Percentiles rank a stretch among this genome's conserved stretches.
These are phyloP conservation scores for Haliclona indistincta DNA, from an alignment of 37 sponge, comb jelly and placozoan genomes.

Conservation along the genomic window DNA sequence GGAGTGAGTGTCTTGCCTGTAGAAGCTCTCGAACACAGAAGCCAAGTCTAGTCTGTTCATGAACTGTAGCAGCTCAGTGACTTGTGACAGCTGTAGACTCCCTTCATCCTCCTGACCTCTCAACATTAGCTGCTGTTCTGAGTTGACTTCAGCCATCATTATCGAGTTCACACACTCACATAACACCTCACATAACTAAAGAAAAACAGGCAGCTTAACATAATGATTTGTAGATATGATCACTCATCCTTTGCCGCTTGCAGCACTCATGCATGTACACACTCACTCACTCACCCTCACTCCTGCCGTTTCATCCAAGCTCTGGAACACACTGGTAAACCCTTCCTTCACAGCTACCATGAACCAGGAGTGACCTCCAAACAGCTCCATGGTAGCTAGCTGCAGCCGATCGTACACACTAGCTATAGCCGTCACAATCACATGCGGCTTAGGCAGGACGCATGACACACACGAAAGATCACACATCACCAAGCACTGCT, in stretches of 20 bases:
- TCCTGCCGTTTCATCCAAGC: constrained; percentile 47
- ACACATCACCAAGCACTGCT: not conserved
- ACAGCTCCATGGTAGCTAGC: constrained; percentile 72
- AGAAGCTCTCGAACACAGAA: constrained; percentile 72
- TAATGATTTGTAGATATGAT: not conserved
- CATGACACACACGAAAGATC: not conserved
- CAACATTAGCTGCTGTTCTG: constrained; percentile 18
- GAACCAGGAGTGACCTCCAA: constrained; percentile 70
- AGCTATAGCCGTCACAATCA: constrained; percentile 25
- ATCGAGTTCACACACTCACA: constrained; percentile 56
- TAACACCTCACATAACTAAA: constrained; percentile 53
- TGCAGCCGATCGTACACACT: constrained; percentile 48
- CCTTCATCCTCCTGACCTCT: constrained; percentile 23
- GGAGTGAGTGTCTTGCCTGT: constrained; percentile 29
- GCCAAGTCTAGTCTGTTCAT: constrained; percentile 61
- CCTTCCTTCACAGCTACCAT: constrained; percentile 67
- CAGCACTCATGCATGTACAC: not conserved
- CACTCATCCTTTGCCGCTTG: not conserved
- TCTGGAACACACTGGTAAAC: constrained; percentile 50
- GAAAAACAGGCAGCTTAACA: not conserved
- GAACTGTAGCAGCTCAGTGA: constrained; percentile 69
- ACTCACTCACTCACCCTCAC: constrained; percentile 42
- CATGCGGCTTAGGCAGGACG: constrained; percentile 19
- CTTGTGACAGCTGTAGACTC: constrained; percentile 28
- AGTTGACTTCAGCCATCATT: constrained; percentile 10